Percentiles rank a stretch among this genome's conserved stretches.
These are phyloP conservation scores for Tetragonula carbonaria DNA, from an alignment of 2,888 invertebrate species.

Conservation along the genomic window DNA sequence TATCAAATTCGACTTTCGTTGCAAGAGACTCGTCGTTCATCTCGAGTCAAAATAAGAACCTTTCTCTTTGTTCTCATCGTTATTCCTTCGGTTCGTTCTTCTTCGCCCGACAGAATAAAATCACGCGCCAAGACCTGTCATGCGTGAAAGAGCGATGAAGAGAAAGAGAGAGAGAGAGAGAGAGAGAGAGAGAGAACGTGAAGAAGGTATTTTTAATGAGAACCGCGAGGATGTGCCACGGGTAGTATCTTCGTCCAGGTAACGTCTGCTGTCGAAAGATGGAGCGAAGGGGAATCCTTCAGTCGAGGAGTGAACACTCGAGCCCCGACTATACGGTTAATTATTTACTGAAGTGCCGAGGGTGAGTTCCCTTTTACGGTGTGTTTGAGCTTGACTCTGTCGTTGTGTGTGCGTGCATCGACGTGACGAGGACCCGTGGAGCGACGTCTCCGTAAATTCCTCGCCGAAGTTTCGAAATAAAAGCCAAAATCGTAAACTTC, in stretches of 20 bases:
- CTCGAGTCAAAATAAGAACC: neutral
- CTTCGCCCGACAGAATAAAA: neutral
- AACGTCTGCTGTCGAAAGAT: constrained; percentile 58
- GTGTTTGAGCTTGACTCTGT: constrained; percentile 29
- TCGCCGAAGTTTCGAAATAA: constrained; percentile 38
- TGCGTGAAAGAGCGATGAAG: neutral
- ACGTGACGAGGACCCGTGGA: constrained; percentile 5
- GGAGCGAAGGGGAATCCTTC: constrained; percentile 55
- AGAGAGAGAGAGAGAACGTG: neutral
- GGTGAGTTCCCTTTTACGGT: constrained; percentile 53
- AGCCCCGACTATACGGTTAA: constrained; percentile 63
- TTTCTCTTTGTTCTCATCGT: neutral
- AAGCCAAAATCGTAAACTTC: constrained; percentile 51
- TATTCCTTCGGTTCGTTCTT: neutral
- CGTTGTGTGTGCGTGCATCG: constrained; percentile 29
- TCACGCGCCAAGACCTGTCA: constrained; percentile 15
- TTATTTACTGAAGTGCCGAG: constrained; percentile 66
- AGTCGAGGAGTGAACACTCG: constrained; percentile 63
- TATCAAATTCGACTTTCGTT: neutral
- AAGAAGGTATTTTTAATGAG: constrained; percentile 65
- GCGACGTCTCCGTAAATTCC: constrained; percentile 9
- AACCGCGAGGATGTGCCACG: constrained; percentile 38
- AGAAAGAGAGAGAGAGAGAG: neutral
- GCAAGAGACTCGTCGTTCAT: neutral
- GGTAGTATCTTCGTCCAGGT: constrained; percentile 54